Conservation (phyloP, 2,888 invertebrate species). For the Oxytorus armatus region DNA sequence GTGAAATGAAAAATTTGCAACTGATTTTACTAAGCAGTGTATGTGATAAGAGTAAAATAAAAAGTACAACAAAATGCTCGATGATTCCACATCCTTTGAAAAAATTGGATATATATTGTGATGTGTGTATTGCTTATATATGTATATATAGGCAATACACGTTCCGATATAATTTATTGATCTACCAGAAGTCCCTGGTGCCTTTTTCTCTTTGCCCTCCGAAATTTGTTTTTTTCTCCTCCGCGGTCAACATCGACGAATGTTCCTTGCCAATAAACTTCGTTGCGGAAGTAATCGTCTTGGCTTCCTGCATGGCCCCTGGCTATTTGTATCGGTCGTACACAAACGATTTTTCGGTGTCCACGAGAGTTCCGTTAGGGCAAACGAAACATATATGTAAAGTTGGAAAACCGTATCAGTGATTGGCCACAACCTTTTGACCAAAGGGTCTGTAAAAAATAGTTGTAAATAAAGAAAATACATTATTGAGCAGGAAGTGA, state of each 20-base stretch:
- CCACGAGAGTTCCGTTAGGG: conserved; percentile 36
- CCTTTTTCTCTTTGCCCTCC: not conserved
- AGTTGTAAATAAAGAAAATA: not conserved
- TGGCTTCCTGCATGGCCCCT: conserved; percentile 52
- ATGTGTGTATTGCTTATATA: not conserved
- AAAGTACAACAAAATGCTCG: not conserved
- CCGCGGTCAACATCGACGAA: conserved; percentile 1
- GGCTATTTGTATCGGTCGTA: conserved; percentile 35
- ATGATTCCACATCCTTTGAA: conserved; percentile 16
- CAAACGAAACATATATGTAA: not conserved
- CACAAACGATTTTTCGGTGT: conserved; percentile 54
- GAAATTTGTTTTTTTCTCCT: conserved; percentile 23
- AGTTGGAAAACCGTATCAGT: conserved; percentile 4
- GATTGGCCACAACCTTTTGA: conserved; percentile 18
- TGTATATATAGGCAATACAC: not conserved
- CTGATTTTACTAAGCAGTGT: not conserved
- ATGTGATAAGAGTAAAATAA: conserved; percentile 7
- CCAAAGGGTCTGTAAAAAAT: not conserved
- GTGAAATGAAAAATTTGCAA: conserved; percentile 38
- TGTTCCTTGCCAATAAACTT: conserved; percentile 53
- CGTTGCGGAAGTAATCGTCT: conserved; percentile 57
- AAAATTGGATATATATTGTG: not conserved
- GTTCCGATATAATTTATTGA: conserved; percentile 25
- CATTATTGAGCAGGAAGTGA: too few species aligned
- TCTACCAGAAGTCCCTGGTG: conserved; percentile 1